Base-by-base conservation (phyloP, 2,797 vertebrate genomes). In the Vultur gryphus region DNA sequence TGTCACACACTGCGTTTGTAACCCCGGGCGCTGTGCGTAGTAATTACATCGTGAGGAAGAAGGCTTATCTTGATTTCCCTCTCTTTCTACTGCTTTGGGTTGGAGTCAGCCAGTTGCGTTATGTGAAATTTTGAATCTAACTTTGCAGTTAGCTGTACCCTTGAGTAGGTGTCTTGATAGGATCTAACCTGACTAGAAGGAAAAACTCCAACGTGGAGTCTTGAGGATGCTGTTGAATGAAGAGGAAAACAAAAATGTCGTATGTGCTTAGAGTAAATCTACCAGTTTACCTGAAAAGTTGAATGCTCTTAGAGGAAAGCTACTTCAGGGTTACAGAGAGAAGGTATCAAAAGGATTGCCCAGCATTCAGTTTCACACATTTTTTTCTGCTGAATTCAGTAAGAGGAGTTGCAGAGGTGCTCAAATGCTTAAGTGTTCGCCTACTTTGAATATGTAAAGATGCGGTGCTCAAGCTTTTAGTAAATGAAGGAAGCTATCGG, bases 401-500 rank as follows among this genome's bases (percentile, higher is more conserved):
- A 33, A 28, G 58, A 76, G 21, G 37, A 23, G 17, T 55, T 17
- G 55, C 39, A 9, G 41, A 57, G 29, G n/a, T 1, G 5, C 54
- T 46, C 1, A 1, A 25, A 24, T 10, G 31, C 37, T 73, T 24
- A 52, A 46, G 24, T 2, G 16, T 43, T 82, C 41, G 4, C 20
- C 12, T 31, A 0, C 43, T 31, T n/a, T 0, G 0, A 16, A 4
- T 21, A 5, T 2, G 3, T n/a, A 13, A 64, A 65, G 24, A 7
- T n/a, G 28, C 3, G 2, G 35, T 15, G 5, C 52, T 80, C 13
- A 9, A 19, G 44, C 28, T 31, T 83, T 69, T 57, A 19, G 29
- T 72, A 72, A 62, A 58, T 37, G 79, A 64, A 77, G 59, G 73
- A 21, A 91, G 28, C 10, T 48, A 0, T 55, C 0, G 3, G 25